These are phyloP conservation scores for Lasioglossum vierecki DNA, from an alignment of 2,888 invertebrate genomes.

Conservation along the genomic window DNA sequence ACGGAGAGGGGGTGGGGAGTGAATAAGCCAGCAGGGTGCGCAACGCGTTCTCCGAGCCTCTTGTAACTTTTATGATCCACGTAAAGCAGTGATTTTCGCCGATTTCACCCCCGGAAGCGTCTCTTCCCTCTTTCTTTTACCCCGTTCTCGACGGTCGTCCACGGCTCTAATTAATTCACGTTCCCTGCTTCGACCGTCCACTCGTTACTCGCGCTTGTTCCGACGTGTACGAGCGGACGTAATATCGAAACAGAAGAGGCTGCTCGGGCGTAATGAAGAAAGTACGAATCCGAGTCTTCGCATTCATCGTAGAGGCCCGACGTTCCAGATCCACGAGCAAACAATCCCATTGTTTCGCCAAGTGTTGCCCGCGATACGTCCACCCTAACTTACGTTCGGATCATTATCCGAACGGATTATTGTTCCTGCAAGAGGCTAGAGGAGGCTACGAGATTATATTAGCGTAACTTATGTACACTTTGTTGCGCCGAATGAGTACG, in stretches of 20 bases:
- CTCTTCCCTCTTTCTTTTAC: conserved; percentile 39
- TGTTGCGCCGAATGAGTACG: background rate
- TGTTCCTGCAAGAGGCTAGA: background rate
- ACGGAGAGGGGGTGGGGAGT: background rate
- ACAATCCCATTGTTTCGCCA: background rate
- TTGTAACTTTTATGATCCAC: conserved; percentile 80
- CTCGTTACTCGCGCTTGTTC: conserved; percentile 42
- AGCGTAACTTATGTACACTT: background rate
- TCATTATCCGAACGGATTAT: background rate
- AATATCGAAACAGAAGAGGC: conserved; percentile 57
- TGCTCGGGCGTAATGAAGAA: conserved; percentile 47
- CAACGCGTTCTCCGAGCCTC: conserved; percentile 73
- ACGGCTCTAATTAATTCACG: conserved; percentile 61
- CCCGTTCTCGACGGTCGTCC: conserved; percentile 53
- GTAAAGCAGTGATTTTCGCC: conserved; percentile 77
- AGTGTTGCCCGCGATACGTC: background rate
- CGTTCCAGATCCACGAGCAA: background rate
- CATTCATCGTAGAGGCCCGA: background rate
- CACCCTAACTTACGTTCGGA: background rate
- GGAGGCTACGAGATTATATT: background rate
- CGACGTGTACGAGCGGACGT: conserved; percentile 39
- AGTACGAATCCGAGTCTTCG: conserved; percentile 31
- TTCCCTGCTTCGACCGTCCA: conserved; percentile 27
- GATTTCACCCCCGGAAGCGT: conserved; percentile 47
- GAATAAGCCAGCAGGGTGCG: conserved; percentile 51